These are phyloP conservation scores for Cheilosia soror DNA, from an alignment of 2,888 invertebrate genomes.

Conservation along the genomic window DNA sequence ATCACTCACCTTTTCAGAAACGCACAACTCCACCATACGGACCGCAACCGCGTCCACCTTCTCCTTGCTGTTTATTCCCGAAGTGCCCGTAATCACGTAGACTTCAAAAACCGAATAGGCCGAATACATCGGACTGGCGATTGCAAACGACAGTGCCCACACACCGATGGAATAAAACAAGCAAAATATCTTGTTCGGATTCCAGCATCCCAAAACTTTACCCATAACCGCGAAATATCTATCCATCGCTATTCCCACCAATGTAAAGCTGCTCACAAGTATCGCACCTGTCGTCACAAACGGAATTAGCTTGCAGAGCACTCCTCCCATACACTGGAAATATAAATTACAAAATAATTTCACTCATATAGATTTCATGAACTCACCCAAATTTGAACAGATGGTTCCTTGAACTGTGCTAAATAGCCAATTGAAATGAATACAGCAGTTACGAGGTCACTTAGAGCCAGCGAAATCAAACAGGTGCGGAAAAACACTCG, in stretches of 20 bases:
- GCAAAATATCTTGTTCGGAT: slow-evolving; percentile 83
- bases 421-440: slow-evolving; percentile 79
- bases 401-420: slow-evolving; percentile 79
- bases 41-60: slow-evolving; percentile 53
- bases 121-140: slow-evolving; percentile 83
- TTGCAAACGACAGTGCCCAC: slow-evolving; percentile 83
- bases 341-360: slow-evolving; percentile 11
- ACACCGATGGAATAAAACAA: slow-evolving; percentile 80
- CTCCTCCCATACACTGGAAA: slow-evolving; percentile 83
- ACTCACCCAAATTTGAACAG: slow-evolving; percentile 81
- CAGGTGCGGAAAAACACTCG: slow-evolving; percentile 85
- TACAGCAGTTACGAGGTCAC: slow-evolving; percentile 83
- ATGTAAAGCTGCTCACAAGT: slow-evolving; percentile 84
- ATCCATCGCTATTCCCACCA: slow-evolving; percentile 85
- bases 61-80: slow-evolving; percentile 8
- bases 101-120: slow-evolving; percentile 81
- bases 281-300: slow-evolving; percentile 84
- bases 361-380: background rate
- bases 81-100: slow-evolving; percentile 75
- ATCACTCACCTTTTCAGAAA: slow-evolving; percentile 79
- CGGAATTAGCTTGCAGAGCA: slow-evolving; percentile 85
- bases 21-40: slow-evolving; percentile 79
- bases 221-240: slow-evolving; percentile 85
- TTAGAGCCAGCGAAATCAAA: slow-evolving; percentile 84
- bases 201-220: slow-evolving; percentile 83